Evolutionary conservation across 2,797 vertebrate species (phyloP).

Genomic region (Orestias chungarensis): DNA sequence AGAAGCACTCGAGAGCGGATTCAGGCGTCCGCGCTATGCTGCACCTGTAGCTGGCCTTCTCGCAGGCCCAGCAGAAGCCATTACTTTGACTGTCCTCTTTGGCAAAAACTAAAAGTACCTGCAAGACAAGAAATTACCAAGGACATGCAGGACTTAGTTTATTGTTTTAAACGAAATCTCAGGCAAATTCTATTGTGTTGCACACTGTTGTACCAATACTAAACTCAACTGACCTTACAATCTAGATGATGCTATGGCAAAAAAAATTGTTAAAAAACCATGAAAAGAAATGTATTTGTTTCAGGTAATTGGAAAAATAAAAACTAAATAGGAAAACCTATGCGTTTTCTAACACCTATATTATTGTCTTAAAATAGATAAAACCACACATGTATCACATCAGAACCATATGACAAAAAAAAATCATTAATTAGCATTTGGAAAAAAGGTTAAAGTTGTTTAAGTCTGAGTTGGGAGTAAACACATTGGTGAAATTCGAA

Average conservation of each 20-base stretch:
- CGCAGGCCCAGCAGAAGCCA: constrained; percentile 94
- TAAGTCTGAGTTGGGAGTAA: no score
- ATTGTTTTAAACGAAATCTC: not conserved
- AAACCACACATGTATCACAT: not conserved
- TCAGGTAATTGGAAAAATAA: no score
- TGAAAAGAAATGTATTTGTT: no score
- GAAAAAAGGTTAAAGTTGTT: not conserved
- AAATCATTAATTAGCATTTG: not conserved
- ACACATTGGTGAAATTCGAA: not conserved
- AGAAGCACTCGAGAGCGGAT: constrained; percentile 89
- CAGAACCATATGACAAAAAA: not conserved
- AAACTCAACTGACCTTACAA: not conserved
- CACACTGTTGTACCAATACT: no score
- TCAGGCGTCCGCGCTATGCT: constrained; percentile 87
- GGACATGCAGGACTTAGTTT: not conserved
- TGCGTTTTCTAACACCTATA: no score
- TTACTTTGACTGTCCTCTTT: constrained; percentile 97
- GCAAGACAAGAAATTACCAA: constrained; percentile 41
- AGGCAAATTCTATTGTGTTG: not conserved
- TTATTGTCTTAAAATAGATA: not conserved
- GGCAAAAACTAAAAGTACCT: constrained; percentile 99
- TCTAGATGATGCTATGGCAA: not conserved
- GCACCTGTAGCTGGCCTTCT: constrained; percentile 92
- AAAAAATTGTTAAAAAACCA: no score
- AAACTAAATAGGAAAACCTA: no score